Base-by-base conservation (phyloP, 2,797 vertebrate species). In the Sparus aurata region DNA sequence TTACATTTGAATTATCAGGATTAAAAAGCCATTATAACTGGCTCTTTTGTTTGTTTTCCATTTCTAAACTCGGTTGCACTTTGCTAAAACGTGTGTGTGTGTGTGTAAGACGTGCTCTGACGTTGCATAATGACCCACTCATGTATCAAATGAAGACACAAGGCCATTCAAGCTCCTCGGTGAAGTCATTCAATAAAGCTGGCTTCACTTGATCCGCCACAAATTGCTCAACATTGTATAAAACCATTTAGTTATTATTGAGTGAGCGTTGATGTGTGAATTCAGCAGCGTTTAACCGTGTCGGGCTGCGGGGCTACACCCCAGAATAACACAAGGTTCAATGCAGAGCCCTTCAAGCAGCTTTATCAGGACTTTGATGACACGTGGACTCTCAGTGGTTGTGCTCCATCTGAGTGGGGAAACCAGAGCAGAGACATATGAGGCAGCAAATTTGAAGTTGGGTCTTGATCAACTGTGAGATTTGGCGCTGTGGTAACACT, bases 1-100 rank as follows among this genome's bases (percentile, higher is more conserved):
- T 77, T 70, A 69, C 77, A 80, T 82, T 76, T 69, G 50, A 85
- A 82, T 73, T 1, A 57, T 63, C 13, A 43, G 4, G 27, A 71
- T 75, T 73, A 82, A 50, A 62, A 72, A 85, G 7, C 38, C 64
- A 65, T 73, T 41, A 34, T 34, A 27, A 52, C n/a, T 11, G 0
- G 8, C n/a, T 45, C 70, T 67, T 67, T 71, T 67, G 55, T 73
- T 70, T 74, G 57, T 67, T 53, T 66, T 55, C 52, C 47, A 50
- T 73, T 61, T 8, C 25, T 69, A 41, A 55, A 60, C 11, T 12
- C 55, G n/a, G 34, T 38, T 66, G 38, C 22, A 41, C 47, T 54
- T 64, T 59, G 7, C 46, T 46, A 77, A 52, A 58, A 65, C 15
- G 27, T 57, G 23, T 27, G 47, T 30, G 52, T 38, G 23, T 2